phyloP scores from a whole-genome alignment of 2,113 vertebrate genomes.

The Sprattus sprattus region DNA sequence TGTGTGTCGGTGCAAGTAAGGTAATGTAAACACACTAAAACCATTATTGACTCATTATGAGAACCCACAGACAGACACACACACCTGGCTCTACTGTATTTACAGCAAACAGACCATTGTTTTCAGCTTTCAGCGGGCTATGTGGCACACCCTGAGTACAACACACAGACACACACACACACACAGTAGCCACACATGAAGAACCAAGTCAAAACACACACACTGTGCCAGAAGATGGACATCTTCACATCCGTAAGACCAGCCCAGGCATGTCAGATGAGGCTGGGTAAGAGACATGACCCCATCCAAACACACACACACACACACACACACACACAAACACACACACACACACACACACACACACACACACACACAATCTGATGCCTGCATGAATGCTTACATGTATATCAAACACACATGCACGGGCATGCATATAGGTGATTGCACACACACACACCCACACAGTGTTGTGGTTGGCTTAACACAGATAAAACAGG shows the following conservation, averaged over 20 bases:
- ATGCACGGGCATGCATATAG: not conserved
- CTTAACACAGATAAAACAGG: slow-evolving; percentile 18
- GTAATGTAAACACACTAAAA: not conserved
- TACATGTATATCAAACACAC: not conserved
- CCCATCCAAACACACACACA: not conserved
- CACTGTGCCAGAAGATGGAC: not conserved
- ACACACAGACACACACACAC: not conserved
- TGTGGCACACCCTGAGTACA: not conserved
- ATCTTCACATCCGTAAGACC: not conserved
- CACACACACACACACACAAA: not conserved
- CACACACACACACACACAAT: slow-evolving; percentile 10
- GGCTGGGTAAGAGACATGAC: not conserved
- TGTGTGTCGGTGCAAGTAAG: not conserved
- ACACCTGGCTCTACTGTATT: not conserved
- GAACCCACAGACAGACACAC: not conserved
- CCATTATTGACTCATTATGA: not conserved
- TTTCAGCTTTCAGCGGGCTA: not conserved
- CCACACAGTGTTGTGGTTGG: not conserved
- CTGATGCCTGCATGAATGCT: not conserved
- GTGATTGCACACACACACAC: not conserved
- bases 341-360: slow-evolving; percentile 14
- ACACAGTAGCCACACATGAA: not conserved
- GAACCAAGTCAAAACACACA: not conserved
- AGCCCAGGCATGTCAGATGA: not conserved
- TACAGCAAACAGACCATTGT: slow-evolving; percentile 5